Conservation (phyloP, 2,888 invertebrate species). For the Cepaea hortensis region DNA sequence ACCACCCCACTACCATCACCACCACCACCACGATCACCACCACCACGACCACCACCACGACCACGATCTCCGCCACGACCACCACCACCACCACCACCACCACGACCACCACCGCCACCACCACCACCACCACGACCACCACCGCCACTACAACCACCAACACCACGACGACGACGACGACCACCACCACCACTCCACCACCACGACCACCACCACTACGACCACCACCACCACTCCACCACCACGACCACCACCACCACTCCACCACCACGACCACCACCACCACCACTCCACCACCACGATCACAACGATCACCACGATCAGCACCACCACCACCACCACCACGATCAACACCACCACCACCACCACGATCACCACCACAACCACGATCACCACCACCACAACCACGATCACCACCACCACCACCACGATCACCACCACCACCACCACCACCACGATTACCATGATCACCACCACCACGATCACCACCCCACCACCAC, state of each 20-base stretch:
- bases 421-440: not conserved
- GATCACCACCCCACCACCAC: too few relatives aligned
- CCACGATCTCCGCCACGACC: not conserved
- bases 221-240: too few relatives aligned
- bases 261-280: not conserved
- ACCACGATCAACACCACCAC: not conserved
- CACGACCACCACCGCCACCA: not conserved
- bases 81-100: not conserved
- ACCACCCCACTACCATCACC: not conserved
- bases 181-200: not conserved
- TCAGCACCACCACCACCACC: not conserved
- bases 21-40: not conserved
- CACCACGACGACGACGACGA: not conserved
- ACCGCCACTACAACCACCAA: not conserved
- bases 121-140: not conserved
- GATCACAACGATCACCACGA: too few relatives aligned
- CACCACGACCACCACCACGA: not conserved
- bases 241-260: not conserved
- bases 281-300: not conserved
- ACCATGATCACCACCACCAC: not conserved
- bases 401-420: not conserved
- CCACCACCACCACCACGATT: not conserved
- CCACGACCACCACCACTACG: not conserved
- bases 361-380: not conserved
- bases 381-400: not conserved